Percentiles rank a stretch among this genome's conserved stretches.
Conservation (phyloP, 2,888 invertebrate genomes). For the Anodontia alba region DNA sequence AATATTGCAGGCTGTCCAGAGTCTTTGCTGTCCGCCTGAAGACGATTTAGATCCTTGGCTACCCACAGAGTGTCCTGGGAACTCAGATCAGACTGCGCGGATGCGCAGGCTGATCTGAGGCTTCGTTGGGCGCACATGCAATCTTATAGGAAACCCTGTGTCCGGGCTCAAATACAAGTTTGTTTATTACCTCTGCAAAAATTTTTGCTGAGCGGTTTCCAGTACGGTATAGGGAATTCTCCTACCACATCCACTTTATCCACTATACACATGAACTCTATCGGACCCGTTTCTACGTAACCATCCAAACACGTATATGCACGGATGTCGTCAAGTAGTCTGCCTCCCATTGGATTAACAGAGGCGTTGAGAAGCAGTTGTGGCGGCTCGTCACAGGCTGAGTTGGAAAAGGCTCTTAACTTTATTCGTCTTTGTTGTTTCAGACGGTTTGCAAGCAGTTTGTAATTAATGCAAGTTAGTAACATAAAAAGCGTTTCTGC, state of each 20-base stretch:
- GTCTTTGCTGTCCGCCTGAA: too few relatives aligned
- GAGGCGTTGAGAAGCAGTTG: background rate
- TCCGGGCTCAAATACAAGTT: too few relatives aligned
- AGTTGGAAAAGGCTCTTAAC: background rate
- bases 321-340: slow-evolving; percentile 11
- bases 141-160: too few relatives aligned
- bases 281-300: slow-evolving; percentile 36
- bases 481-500: too few relatives aligned
- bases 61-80: too few relatives aligned
- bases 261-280: slow-evolving; percentile 18
- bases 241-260: background rate
- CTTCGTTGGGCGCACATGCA: too few relatives aligned
- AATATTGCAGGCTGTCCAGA: too few relatives aligned
- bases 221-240: background rate
- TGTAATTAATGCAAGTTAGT: too few relatives aligned
- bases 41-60: too few relatives aligned
- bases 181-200: slow-evolving; percentile 52
- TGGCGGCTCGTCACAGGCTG: slow-evolving; percentile 32
- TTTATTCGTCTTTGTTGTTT: slow-evolving; percentile 7
- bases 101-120: too few relatives aligned
- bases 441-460: too few relatives aligned
- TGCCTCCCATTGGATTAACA: background rate
- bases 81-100: too few relatives aligned
- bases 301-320: slow-evolving; percentile 37
- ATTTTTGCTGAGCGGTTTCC: background rate